phyloP scores from a whole-genome alignment of 2,113 vertebrate genomes.

The Prunella himalayana region DNA sequence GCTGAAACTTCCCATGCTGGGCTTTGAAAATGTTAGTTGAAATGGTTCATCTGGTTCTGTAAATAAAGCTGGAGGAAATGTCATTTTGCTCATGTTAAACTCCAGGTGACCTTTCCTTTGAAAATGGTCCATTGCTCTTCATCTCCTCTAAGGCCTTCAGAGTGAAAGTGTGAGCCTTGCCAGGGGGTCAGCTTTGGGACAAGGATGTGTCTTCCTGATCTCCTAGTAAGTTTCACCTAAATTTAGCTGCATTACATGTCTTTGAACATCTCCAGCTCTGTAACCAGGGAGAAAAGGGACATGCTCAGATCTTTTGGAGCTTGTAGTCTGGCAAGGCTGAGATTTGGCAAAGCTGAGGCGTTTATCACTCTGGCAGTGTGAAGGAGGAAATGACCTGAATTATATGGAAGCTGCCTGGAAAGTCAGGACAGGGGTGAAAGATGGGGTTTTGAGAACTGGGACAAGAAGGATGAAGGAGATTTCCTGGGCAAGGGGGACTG shows the following conservation, averaged over 20 bases:
- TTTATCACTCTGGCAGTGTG: constrained; percentile 4
- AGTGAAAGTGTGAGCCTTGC: neutral
- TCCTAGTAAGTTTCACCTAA: neutral
- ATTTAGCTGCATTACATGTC: neutral
- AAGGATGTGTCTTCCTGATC: neutral
- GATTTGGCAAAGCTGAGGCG: neutral
- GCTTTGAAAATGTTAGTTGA: constrained; percentile 39
- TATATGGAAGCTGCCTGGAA: neutral
- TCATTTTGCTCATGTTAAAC: constrained; percentile 41
- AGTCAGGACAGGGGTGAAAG: neutral
- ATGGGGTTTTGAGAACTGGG: neutral
- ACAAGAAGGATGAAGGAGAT: neutral
- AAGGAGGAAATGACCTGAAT: neutral
- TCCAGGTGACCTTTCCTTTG: constrained; percentile 38
- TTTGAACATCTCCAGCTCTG: neutral
- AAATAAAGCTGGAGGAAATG: constrained; percentile 41
- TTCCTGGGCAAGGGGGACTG: neutral
- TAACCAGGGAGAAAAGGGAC: neutral
- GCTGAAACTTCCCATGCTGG: constrained; percentile 17
- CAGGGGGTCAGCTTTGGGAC: neutral
- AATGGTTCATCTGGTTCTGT: constrained; percentile 45
- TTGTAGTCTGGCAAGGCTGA: neutral
- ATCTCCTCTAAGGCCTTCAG: neutral
- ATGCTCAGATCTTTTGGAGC: neutral
- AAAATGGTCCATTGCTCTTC: constrained; percentile 5